Evolutionary conservation across 1,140 invertebrate genomes (phyloP), one percentile per base, ranked within the genome.

Genomic region (Neodiprion virginianus): DNA sequence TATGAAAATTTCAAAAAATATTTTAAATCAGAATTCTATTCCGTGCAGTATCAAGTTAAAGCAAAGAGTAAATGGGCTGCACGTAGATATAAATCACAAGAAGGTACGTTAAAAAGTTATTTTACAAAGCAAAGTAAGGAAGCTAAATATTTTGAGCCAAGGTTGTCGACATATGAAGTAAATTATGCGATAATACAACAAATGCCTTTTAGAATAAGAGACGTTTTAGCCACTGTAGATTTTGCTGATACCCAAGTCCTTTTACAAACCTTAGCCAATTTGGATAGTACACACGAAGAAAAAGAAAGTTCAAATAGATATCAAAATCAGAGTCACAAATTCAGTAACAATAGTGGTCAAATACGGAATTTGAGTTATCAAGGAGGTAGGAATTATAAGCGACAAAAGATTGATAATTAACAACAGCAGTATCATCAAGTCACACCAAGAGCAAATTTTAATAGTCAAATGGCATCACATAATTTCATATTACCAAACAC

Each of bases 41-140:
- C n/a, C n/a, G n/a, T n/a, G n/a, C n/a, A n/a, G n/a, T n/a, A n/a
- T n/a, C n/a, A n/a, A n/a, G n/a, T n/a, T n/a, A 61, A 61, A 74
- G 53, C 72, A 12, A 74, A 76, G 69, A 72, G 71, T 72, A 14
- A 66, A 23, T 78, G 74, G 77, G 48, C 47, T n/a, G 23, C 61
- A 47, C 17, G 72, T 8, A 49, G 67, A 65, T 78, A 73, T 28
- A 17, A 48, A 7, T 50, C 10, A 40, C 14, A 21, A 1, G 74
- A 78, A 11, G 69, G 72, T 2, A 72, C 50, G 17, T 14, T 78
- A 7, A 67, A 69, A 49, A 66, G 61, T 69, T 70, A 69, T 74
- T 74, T 48, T n/a, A 23, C 10, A 68, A 49, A 75, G 48, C 74
- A 75, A 50, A 10, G n/a, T 8, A 67, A 14, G 12, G 66, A 47